phyloP scores from a whole-genome alignment of 2,113 vertebrate species.

The Tapirus terrestris region DNA sequence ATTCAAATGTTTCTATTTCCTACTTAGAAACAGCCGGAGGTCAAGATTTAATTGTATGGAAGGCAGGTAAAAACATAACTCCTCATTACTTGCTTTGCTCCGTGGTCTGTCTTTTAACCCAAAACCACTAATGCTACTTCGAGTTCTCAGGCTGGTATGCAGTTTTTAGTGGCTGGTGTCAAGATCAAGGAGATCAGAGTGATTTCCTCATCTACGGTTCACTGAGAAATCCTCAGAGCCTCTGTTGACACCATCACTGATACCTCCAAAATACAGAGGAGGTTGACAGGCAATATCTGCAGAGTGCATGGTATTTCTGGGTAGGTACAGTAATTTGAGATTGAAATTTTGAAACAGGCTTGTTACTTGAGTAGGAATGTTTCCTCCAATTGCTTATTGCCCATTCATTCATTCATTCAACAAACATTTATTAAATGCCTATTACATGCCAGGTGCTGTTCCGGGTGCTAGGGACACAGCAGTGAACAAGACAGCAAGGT shows the following conservation, averaged over 20 bases:
- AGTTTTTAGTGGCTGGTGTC: not conserved
- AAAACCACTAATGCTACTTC: not conserved
- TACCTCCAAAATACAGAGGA: not conserved
- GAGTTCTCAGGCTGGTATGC: not conserved
- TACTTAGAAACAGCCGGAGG: constrained; percentile 36
- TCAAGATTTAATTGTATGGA: constrained; percentile 40
- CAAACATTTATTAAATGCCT: not conserved
- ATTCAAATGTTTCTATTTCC: constrained; percentile 41
- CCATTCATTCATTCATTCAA: not conserved
- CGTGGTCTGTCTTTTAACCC: not conserved
- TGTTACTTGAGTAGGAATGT: not conserved
- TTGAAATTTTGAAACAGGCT: not conserved
- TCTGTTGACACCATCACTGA: not conserved
- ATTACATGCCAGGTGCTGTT: not conserved
- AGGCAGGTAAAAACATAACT: not conserved
- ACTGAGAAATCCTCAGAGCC: not conserved
- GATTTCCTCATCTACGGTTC: not conserved
- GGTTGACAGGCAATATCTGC: not conserved
- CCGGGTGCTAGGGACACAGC: not conserved
- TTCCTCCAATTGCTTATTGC: not conserved
- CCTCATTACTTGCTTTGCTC: constrained; percentile 1
- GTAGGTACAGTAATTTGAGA: not conserved
- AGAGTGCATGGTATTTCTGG: not conserved
- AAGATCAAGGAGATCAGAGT: not conserved
- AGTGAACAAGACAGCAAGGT: not conserved